Percentiles rank a stretch among this genome's conserved stretches.
phyloP scores from a whole-genome alignment of 2,888 invertebrate genomes.

The Parasteatoda lunata region DNA sequence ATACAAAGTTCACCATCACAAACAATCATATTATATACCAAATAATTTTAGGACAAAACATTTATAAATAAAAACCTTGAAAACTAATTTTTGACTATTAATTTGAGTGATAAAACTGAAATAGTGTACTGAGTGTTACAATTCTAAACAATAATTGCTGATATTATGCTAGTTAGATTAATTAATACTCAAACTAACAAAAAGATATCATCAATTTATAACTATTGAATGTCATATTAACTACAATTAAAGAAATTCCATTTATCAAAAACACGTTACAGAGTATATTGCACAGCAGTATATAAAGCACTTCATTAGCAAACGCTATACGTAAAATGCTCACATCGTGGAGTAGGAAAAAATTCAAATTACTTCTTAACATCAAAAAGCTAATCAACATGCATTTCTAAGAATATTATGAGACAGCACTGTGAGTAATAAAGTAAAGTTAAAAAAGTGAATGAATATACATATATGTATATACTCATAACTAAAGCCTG shows the following conservation, averaged over 20 bases:
- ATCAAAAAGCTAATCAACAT: not conserved
- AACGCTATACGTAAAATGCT: not conserved
- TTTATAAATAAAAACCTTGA: not conserved
- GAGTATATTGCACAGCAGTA: conserved; percentile 1
- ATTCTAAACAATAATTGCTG: too few relatives aligned
- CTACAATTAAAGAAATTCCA: not conserved
- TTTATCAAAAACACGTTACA: not conserved
- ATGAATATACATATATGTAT: not conserved
- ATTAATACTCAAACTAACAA: too few relatives aligned
- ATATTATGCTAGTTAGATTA: too few relatives aligned
- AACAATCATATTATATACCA: not conserved
- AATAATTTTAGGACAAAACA: not conserved
- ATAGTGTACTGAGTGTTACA: not conserved
- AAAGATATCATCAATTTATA: too few relatives aligned
- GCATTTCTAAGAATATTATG: not conserved
- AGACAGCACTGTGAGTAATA: not conserved
- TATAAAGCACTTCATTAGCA: not conserved
- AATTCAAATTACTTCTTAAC: not conserved
- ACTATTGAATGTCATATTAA: too few relatives aligned
- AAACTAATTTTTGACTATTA: not conserved
- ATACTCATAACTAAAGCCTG: not conserved
- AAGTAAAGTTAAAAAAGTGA: not conserved
- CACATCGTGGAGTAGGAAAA: not conserved
- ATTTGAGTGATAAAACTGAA: not conserved
- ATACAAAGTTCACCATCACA: not conserved